Conservation (phyloP, 1,140 invertebrate genomes). For the Pseudomyrmex dendroicus region DNA sequence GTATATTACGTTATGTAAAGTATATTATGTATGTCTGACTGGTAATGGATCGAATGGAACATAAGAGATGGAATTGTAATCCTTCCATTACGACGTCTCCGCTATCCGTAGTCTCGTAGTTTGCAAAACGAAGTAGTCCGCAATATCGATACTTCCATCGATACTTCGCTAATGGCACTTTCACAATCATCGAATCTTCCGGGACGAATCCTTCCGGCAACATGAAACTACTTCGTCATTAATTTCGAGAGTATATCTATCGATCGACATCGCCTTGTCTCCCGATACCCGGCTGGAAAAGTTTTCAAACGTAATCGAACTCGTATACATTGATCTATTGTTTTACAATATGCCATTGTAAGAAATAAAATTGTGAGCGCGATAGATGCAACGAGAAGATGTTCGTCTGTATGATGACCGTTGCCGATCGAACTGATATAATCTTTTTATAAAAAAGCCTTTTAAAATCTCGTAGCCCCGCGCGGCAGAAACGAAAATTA, state of each 20-base stretch:
- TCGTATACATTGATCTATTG: background rate
- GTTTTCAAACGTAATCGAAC: constrained; percentile 28
- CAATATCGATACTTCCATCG: constrained; percentile 44
- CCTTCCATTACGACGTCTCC: background rate
- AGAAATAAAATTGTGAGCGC: constrained; percentile 27
- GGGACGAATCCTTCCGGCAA: background rate
- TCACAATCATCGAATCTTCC: constrained; percentile 37
- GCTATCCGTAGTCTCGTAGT: constrained; percentile 16
- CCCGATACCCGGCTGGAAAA: background rate
- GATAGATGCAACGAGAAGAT: constrained; percentile 7
- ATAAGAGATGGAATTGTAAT: constrained; percentile 20
- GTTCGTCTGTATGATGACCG: background rate
- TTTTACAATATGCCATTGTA: constrained; percentile 22
- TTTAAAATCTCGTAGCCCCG: constrained; percentile 41
- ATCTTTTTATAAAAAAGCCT: constrained; percentile 24
- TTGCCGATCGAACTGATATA: constrained; percentile 19
- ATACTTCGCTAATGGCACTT: constrained; percentile 44
- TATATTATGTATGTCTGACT: background rate
- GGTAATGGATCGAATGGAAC: background rate
- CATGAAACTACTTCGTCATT: constrained; percentile 34
- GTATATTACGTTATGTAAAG: background rate
- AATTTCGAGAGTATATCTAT: constrained; percentile 30
- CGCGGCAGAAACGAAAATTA: constrained; percentile 58
- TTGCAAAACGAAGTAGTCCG: constrained; percentile 16
- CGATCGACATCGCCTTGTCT: constrained; percentile 25